Percentiles rank a stretch among this genome's conserved stretches.
Conservation (phyloP, 1,140 invertebrate species). For the Neodiprion fabricii region DNA sequence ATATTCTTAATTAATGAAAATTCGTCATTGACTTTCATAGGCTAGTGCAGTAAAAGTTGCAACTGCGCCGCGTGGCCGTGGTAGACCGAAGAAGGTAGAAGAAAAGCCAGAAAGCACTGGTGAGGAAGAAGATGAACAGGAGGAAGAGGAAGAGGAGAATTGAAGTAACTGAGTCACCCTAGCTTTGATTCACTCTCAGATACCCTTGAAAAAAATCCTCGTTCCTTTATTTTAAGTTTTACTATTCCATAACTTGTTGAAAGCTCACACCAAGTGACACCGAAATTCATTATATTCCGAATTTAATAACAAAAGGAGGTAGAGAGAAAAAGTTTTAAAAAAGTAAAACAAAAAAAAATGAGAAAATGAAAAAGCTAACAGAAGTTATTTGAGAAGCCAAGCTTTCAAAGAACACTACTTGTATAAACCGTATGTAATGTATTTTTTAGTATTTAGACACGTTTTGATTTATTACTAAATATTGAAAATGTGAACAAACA, state of each 20-base stretch:
- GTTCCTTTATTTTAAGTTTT: constrained; percentile 10
- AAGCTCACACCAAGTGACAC: constrained; percentile 21
- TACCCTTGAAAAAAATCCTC: constrained; percentile 8
- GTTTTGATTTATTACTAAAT: constrained; percentile 6
- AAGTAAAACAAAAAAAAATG: constrained; percentile 15
- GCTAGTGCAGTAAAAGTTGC: constrained; percentile 45
- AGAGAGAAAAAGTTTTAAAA: constrained; percentile 33
- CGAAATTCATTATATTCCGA: constrained; percentile 6
- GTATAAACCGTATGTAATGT: constrained; percentile 7
- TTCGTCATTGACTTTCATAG: constrained; percentile 27
- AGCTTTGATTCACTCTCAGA: background rate
- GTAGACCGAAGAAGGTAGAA: constrained; percentile 60
- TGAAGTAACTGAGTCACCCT: background rate
- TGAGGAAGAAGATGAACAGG: constrained; percentile 60
- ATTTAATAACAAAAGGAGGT: background rate
- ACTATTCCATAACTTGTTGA: background rate
- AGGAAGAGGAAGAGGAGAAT: constrained; percentile 58
- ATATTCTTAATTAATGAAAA: no score
- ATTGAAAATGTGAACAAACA: background rate
- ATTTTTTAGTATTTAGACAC: constrained; percentile 1
- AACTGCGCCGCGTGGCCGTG: constrained; percentile 49
- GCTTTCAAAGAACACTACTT: constrained; percentile 3
- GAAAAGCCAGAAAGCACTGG: constrained; percentile 61
- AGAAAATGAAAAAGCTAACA: constrained; percentile 14
- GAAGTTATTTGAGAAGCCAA: constrained; percentile 12